phyloP scores from a whole-genome alignment of 2,113 vertebrate genomes.

The Motacilla alba region DNA sequence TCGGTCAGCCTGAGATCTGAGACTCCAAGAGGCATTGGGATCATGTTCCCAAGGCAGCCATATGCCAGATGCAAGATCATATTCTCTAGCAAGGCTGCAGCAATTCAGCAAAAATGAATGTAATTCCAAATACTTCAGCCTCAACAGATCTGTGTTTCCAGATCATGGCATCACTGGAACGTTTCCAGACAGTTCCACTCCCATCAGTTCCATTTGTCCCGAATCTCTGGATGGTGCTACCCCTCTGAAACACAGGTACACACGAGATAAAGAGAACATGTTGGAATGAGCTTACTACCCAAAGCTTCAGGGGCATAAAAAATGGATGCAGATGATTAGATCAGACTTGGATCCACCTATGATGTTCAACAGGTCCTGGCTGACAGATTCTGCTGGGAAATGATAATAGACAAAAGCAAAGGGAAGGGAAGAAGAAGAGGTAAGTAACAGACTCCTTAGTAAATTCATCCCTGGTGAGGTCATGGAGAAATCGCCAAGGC shows the following conservation, averaged over 20 bases:
- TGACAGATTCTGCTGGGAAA: background rate
- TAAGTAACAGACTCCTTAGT: background rate
- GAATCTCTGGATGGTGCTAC: background rate
- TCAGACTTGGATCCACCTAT: background rate
- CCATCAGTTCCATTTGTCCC: background rate
- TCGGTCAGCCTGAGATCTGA: background rate
- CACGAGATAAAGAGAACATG: background rate
- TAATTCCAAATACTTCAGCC: constrained; percentile 35
- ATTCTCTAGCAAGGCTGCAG: constrained; percentile 18
- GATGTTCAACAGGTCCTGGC: background rate
- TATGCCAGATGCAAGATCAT: constrained; percentile 30
- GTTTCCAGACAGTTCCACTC: constrained; percentile 2
- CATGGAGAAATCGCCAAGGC: background rate
- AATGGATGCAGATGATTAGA: background rate
- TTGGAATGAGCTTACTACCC: background rate
- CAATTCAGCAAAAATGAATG: constrained; percentile 38
- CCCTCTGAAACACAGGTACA: background rate
- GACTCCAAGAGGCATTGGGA: background rate
- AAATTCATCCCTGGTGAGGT: background rate
- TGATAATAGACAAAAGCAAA: background rate
- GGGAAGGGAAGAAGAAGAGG: background rate
- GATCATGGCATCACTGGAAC: constrained; percentile 11
- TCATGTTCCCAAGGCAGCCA: constrained; percentile 3
- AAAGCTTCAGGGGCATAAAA: background rate
- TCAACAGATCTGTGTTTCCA: constrained; percentile 6